Evolutionary conservation across 1,140 invertebrate species (phyloP).

Genomic region (Philotrypesis tridentata): DNA sequence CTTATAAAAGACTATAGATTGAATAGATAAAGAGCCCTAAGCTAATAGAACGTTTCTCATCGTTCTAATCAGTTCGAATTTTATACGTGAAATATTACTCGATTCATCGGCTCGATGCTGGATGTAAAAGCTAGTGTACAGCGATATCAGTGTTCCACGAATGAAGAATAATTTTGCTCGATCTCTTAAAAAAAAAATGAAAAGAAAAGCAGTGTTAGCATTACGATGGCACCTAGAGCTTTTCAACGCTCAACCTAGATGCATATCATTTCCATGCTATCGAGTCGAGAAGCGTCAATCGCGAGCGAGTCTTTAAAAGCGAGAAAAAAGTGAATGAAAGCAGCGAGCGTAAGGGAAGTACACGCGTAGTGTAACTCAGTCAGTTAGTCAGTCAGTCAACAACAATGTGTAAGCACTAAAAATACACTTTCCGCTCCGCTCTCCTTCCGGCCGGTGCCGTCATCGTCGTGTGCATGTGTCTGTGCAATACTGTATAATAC

Average conservation of each 20-base stretch:
- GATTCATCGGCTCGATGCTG: neutral
- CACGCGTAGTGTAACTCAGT: neutral
- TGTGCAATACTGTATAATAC: too few relatives aligned
- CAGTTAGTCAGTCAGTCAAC: slow-evolving; percentile 56
- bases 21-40: too few relatives aligned
- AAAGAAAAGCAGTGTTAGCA: neutral
- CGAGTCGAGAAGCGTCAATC: too few relatives aligned
- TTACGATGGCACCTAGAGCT: too few relatives aligned
- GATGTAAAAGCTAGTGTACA: neutral
- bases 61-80: neutral
- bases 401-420: slow-evolving; percentile 73
- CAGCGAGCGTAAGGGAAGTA: neutral
- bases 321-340: slow-evolving; percentile 19
- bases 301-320: neutral
- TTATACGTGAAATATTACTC: neutral
- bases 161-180: neutral
- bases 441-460: slow-evolving; percentile 58
- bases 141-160: neutral
- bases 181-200: too few relatives aligned
- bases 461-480: too few relatives aligned
- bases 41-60: too few relatives aligned
- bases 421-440: slow-evolving; percentile 63
- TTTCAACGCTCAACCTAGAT: neutral
- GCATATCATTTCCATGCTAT: neutral
- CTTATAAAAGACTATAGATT: too few relatives aligned